phyloP scores from a whole-genome alignment of 2,888 invertebrate species.

The Drosophila acutilabella region DNA sequence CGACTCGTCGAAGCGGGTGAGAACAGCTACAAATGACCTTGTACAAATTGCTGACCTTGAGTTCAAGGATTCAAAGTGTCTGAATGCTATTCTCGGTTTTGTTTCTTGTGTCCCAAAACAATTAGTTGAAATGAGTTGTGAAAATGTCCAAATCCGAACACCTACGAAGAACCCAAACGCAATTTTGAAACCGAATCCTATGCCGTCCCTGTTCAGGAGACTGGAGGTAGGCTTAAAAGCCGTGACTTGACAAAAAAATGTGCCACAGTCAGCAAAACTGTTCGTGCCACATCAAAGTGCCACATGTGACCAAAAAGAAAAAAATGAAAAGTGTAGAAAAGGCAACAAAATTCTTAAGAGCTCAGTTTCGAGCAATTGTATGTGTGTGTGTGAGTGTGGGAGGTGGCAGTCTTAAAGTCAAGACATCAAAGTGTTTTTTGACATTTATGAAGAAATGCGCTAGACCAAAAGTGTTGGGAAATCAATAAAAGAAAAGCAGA shows the following conservation, averaged over 20 bases:
- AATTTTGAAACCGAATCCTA: not conserved
- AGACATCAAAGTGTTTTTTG: constrained; percentile 77
- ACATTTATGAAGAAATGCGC: constrained; percentile 62
- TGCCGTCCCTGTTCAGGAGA: not conserved
- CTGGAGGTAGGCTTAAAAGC: constrained; percentile 42
- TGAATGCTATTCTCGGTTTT: constrained; percentile 27
- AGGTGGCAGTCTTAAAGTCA: constrained; percentile 66
- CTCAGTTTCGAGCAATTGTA: constrained; percentile 34
- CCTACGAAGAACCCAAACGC: constrained; percentile 29
- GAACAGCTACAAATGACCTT: constrained; percentile 41
- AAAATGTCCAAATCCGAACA: constrained; percentile 44
- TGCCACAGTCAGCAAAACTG: constrained; percentile 30
- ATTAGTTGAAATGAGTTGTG: constrained; percentile 70
- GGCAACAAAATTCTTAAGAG: constrained; percentile 44
- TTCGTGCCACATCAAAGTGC: constrained; percentile 58
- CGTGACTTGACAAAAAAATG: constrained; percentile 60
- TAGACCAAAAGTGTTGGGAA: constrained; percentile 64
- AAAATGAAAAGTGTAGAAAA: constrained; percentile 32
- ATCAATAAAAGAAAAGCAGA: constrained; percentile 55
- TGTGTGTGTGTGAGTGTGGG: constrained; percentile 16
- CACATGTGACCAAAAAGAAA: constrained; percentile 48
- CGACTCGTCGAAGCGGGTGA: not conserved
- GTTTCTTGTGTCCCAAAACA: constrained; percentile 43
- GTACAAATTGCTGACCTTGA: constrained; percentile 30
- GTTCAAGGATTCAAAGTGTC: constrained; percentile 50